Evolutionary conservation across 2,113 vertebrate species (phyloP), one percentile per base, ranked within the genome.

Genomic region (Saccopteryx leptura): DNA sequence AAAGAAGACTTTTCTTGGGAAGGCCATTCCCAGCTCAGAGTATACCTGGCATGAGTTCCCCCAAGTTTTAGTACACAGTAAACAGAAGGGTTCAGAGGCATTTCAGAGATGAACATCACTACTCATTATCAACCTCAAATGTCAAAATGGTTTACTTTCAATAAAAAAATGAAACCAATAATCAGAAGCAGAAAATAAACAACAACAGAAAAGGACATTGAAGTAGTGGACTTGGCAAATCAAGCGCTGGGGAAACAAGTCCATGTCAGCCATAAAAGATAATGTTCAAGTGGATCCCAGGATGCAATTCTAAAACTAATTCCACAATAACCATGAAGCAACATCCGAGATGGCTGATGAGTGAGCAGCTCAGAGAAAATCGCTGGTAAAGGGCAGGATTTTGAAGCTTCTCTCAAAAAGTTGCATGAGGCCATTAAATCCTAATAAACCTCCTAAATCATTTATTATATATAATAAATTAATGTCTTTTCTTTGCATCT

Each of bases 131-230:
- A 74, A 8, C 56, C 65, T 93, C 65, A 74, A 60, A 39, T 58
- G 23, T 18, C 58, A 66, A 52, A 85, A 39, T 26, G 2, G 24
- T 66, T 85, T 48, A 79, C 56, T 90, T 63, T 31, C 7, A 63
- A 71, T 24, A 56, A 72, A 52, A 63, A 66, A 80, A 24, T 28
- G 18, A 78, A 90, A 18, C 71, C 46, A 71, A 69, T 2, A 31
- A 19, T 88, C 48, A 88, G 26, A 75, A 76, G 66, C 21, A 60
- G 18, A 60, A 90, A 84, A 17, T 48, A 89, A 78, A 65, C 31
- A 86, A 90, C 89, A 78, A 65, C 31, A 86, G 86, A 89, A 89
- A 80, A 46, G 74, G 56, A 31, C 33, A 60, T 81, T 50, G 52
- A 93, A 85, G 48, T 48, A 74, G 46, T 19, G 28, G 46, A 83